A percentile compares a stretch with the other conserved stretches of the same genome.
Evolutionary conservation across 2,888 invertebrate species (phyloP).

Genomic region (Protophormia terraenovae): DNA sequence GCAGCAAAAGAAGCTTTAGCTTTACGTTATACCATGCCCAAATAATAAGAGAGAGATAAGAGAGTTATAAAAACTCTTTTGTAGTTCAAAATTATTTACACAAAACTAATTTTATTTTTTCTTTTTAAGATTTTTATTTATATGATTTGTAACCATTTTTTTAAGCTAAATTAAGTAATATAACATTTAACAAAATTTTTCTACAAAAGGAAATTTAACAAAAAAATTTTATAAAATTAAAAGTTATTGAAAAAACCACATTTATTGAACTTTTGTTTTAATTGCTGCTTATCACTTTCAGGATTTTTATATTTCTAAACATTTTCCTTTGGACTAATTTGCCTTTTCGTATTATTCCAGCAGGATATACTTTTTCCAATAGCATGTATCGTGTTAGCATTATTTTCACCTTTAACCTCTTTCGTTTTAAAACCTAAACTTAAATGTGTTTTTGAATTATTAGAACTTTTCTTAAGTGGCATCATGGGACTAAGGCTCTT

Average conservation of each 20-base stretch:
- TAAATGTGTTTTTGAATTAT: conserved; percentile 6
- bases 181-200: neutral
- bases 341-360: conserved; percentile 35
- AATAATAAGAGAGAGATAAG: conserved; percentile 41
- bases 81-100: too few species aligned
- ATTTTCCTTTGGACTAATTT: neutral
- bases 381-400: conserved; percentile 72
- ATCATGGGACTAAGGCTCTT: conserved; percentile 37
- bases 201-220: too few species aligned
- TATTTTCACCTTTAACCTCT: conserved; percentile 66
- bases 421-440: neutral
- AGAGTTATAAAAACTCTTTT: neutral
- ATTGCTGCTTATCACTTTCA: too few species aligned
- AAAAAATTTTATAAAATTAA: too few species aligned
- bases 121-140: neutral
- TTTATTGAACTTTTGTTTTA: too few species aligned
- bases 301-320: neutral
- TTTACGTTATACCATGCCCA: conserved; percentile 68
- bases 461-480: neutral
- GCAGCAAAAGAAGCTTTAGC: conserved; percentile 68
- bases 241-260: too few species aligned
- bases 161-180: neutral
- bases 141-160: neutral
- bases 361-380: conserved; percentile 71
- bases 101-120: too few species aligned